phyloP scores from a whole-genome alignment of 2,888 invertebrate species.

The Philaethria dido region DNA sequence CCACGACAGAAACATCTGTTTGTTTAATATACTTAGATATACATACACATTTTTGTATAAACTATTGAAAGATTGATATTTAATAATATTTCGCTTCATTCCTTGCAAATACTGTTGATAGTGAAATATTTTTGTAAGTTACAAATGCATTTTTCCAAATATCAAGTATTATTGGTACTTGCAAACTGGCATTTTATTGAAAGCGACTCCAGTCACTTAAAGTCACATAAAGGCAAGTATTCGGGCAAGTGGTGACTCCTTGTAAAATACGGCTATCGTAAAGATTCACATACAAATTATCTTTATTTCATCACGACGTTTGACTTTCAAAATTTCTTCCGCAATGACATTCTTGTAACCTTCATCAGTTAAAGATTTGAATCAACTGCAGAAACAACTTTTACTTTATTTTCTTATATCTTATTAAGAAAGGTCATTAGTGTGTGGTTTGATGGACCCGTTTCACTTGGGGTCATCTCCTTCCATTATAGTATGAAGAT shows the following conservation, averaged over 20 bases:
- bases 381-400: constrained; percentile 36
- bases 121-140: constrained; percentile 1
- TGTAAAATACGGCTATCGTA: constrained; percentile 16
- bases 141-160: constrained; percentile 1
- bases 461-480: constrained; percentile 19
- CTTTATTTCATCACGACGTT: constrained; percentile 27
- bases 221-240: constrained; percentile 5
- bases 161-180: neutral
- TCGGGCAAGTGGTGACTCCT: constrained; percentile 14
- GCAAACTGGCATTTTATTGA: neutral
- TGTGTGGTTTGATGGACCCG: constrained; percentile 22
- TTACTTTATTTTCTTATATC: constrained; percentile 36
- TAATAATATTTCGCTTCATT: neutral
- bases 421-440: constrained; percentile 31
- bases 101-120: neutral
- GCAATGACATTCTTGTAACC: constrained; percentile 20
- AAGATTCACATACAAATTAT: constrained; percentile 30
- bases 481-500: constrained; percentile 13
- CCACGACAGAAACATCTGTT: too few species aligned
- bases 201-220: neutral
- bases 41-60: too few species aligned
- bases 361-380: constrained; percentile 36
- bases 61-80: neutral
- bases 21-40: too few species aligned
- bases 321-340: constrained; percentile 32